A percentile compares a stretch with the other conserved stretches of the same genome.
phyloP scores from a whole-genome alignment of 1,140 invertebrate species.

The Gonioctena quinquepunctata region DNA sequence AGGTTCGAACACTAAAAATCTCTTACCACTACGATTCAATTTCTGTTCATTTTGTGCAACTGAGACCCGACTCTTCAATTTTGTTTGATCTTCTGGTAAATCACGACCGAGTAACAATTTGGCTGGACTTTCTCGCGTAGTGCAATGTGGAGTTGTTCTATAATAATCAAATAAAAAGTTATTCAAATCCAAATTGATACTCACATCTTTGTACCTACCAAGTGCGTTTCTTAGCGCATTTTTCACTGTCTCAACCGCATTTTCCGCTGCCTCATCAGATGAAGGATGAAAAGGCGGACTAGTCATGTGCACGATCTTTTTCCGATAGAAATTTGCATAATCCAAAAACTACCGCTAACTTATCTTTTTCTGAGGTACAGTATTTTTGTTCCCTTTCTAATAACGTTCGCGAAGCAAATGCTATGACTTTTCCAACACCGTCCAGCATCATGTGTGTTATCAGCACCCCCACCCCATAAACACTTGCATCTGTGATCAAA shows the following conservation, averaged over 20 bases:
- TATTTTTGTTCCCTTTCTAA: slow-evolving; percentile 58
- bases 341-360: neutral
- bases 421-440: slow-evolving; percentile 57
- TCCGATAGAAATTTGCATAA: neutral
- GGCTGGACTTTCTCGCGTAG: neutral
- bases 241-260: neutral
- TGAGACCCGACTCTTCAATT: neutral
- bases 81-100: neutral
- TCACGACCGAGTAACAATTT: neutral
- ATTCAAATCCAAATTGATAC: neutral
- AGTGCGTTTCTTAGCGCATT: neutral
- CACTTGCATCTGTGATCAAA: slow-evolving; percentile 51
- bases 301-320: neutral
- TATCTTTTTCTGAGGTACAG: slow-evolving; percentile 60
- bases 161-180: neutral
- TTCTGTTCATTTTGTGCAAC: neutral
- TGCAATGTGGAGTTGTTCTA: neutral
- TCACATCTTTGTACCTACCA: neutral
- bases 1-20: neutral
- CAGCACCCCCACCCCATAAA: slow-evolving; percentile 57
- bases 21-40: neutral
- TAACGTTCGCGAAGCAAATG: slow-evolving; percentile 58
- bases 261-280: neutral
- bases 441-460: slow-evolving; percentile 51
- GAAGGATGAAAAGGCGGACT: neutral